These are phyloP conservation scores for Nebria ingens DNA, from an alignment of 1,140 invertebrate genomes.

Conservation along the genomic window DNA sequence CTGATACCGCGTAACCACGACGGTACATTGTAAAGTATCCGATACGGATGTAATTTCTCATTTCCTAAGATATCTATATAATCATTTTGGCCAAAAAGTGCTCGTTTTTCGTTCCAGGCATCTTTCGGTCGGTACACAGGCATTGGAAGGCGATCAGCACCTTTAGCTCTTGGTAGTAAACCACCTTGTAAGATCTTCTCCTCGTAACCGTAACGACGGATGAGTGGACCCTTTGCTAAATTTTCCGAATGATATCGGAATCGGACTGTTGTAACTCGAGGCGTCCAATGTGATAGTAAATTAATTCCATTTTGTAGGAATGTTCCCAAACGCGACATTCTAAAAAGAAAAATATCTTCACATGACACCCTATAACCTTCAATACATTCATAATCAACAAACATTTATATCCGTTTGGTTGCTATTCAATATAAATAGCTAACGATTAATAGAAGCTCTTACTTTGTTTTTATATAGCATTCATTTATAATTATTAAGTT, in stretches of 20 bases:
- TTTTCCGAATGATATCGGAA: constrained; percentile 60
- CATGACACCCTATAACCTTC: too few relatives aligned
- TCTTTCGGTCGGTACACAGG: constrained; percentile 62
- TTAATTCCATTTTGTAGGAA: background rate
- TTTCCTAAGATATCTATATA: constrained; percentile 91
- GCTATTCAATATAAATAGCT: too few relatives aligned
- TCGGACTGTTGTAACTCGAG: constrained; percentile 31
- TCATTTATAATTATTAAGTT: too few relatives aligned
- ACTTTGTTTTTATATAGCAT: too few relatives aligned
- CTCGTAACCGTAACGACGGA: constrained; percentile 58
- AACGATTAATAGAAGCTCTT: too few relatives aligned
- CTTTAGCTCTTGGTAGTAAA: constrained; percentile 50
- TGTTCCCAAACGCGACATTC: background rate
- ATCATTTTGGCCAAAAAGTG: constrained; percentile 90
- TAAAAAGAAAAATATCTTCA: too few relatives aligned
- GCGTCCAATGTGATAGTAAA: background rate
- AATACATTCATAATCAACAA: too few relatives aligned
- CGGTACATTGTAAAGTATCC: constrained; percentile 74
- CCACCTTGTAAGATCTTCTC: constrained; percentile 55
- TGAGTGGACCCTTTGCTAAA: constrained; percentile 43
- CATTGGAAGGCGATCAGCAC: constrained; percentile 44
- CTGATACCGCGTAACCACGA: constrained; percentile 74
- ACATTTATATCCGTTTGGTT: too few relatives aligned
- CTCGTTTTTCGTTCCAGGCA: constrained; percentile 61
- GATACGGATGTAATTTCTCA: constrained; percentile 67